Percentiles rank a stretch among this genome's conserved stretches.
These are phyloP conservation scores for Cheilosia urbana DNA, from an alignment of 2,888 invertebrate species.

Conservation along the genomic window DNA sequence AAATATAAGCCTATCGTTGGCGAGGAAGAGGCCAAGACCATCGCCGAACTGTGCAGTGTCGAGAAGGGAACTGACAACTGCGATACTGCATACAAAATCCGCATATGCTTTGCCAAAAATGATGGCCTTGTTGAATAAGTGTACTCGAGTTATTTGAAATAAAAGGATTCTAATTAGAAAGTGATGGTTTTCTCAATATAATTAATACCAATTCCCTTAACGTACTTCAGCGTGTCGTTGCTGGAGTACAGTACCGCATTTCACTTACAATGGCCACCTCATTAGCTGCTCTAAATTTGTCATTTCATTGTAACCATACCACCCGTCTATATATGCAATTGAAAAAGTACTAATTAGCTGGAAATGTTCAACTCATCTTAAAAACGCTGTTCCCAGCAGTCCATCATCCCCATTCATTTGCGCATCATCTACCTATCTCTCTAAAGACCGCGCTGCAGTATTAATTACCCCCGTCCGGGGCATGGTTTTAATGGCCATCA, in stretches of 20 bases:
- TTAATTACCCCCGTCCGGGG: conserved; percentile 18
- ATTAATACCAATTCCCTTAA: no score
- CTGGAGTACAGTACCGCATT: neutral
- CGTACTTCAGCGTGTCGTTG: no score
- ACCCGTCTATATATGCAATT: neutral
- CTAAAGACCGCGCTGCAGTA: conserved; percentile 15
- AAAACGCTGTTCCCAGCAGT: conserved; percentile 23
- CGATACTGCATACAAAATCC: conserved; percentile 79
- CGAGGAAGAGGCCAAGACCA: conserved; percentile 77
- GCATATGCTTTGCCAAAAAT: conserved; percentile 77
- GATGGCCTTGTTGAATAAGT: conserved; percentile 35
- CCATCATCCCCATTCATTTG: conserved; percentile 8
- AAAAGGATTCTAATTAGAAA: no score
- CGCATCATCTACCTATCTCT: neutral
- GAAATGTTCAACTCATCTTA: conserved; percentile 27
- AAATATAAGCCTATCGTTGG: conserved; percentile 77
- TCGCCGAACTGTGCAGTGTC: conserved; percentile 77
- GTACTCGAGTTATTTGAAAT: neutral
- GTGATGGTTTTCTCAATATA: no score
- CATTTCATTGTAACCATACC: conserved; percentile 1
- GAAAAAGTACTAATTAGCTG: conserved; percentile 37
- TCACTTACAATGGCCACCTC: conserved; percentile 3
- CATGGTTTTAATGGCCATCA: conserved; percentile 17
- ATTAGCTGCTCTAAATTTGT: conserved; percentile 12
- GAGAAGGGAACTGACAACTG: conserved; percentile 78